Conservation (phyloP, 2,888 invertebrate genomes). For the Rhorus exstirpatorius region DNA sequence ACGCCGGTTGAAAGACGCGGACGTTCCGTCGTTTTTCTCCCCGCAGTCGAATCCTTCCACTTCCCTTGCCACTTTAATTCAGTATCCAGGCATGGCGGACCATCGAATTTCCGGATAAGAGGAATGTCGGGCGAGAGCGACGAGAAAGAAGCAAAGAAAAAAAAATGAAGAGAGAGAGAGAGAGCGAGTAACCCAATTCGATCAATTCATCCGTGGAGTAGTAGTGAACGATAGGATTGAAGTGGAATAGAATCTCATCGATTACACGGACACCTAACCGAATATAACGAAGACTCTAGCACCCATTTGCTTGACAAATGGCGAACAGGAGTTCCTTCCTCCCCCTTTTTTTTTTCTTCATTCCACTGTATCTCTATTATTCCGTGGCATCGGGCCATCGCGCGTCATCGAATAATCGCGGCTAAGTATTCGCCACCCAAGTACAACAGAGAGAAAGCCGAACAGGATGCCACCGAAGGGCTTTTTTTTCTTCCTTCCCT, state of each 20-base stretch:
- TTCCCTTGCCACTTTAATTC: constrained; percentile 62
- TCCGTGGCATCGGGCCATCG: constrained; percentile 55
- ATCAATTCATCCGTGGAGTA: constrained; percentile 57
- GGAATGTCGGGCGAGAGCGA: constrained; percentile 42
- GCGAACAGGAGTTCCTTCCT: constrained; percentile 35
- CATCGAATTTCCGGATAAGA: constrained; percentile 64
- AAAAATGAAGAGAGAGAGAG: constrained; percentile 42
- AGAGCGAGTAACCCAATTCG: constrained; percentile 59
- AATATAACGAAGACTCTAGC: constrained; percentile 48
- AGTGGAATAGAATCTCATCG: constrained; percentile 61
- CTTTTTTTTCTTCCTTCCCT: constrained; percentile 32
- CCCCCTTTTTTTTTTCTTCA: neutral
- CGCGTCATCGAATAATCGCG: constrained; percentile 68
- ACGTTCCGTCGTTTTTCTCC: constrained; percentile 24
- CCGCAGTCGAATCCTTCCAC: constrained; percentile 43
- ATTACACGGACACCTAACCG: constrained; percentile 57
- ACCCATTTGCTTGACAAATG: constrained; percentile 61
- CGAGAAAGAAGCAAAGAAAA: constrained; percentile 24
- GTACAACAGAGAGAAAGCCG: constrained; percentile 29
- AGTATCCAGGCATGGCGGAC: constrained; percentile 58
- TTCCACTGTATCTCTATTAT: constrained; percentile 12
- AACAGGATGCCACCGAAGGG: constrained; percentile 16
- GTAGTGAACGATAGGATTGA: constrained; percentile 50
- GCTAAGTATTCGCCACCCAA: constrained; percentile 53
- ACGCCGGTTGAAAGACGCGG: constrained; percentile 59